These are phyloP conservation scores for Lydus trimaculatus DNA, from an alignment of 2,888 invertebrate genomes.

Conservation along the genomic window DNA sequence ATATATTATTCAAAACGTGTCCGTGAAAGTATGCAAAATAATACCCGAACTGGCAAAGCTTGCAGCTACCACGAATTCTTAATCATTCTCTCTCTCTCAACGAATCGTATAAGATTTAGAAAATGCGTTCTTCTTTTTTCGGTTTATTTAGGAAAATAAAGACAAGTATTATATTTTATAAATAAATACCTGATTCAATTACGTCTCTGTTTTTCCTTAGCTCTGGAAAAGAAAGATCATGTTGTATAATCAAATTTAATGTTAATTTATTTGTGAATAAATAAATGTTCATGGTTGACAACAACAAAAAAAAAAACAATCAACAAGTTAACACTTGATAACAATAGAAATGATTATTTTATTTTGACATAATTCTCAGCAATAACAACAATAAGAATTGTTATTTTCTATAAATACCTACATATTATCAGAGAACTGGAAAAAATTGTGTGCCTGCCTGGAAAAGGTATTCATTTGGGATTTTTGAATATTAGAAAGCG, in stretches of 20 bases:
- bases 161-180: neutral
- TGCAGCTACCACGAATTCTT: constrained; percentile 1
- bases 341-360: neutral
- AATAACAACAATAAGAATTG: neutral
- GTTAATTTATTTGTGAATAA: neutral
- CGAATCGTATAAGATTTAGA: neutral
- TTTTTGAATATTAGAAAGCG: constrained; percentile 27
- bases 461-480: neutral
- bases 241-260: constrained; percentile 16
- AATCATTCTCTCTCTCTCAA: neutral
- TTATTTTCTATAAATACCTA: neutral
- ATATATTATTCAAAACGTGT: neutral
- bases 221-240: constrained; percentile 31
- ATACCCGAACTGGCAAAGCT: neutral
- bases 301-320: neutral
- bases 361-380: constrained; percentile 4
- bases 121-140: neutral
- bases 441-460: neutral
- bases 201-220: constrained; percentile 32
- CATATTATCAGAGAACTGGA: neutral
- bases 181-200: constrained; percentile 32
- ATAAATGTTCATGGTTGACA: neutral
- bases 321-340: neutral
- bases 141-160: neutral
- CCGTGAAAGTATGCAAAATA: constrained; percentile 1